Conservation (phyloP, 2,113 vertebrate genomes). For the Prietella phreatophila region DNA sequence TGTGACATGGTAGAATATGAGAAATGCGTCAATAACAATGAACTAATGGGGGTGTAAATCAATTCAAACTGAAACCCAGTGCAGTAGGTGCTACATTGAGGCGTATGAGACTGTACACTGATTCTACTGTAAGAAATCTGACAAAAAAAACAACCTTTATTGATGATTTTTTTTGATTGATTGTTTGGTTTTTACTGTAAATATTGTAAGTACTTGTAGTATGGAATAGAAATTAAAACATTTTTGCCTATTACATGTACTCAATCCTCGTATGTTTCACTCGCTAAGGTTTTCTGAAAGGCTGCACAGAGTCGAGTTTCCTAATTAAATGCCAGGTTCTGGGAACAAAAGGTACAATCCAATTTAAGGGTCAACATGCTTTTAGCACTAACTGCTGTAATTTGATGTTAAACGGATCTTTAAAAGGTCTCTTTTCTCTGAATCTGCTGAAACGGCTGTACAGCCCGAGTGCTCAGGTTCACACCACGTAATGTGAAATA, state of each 20-base stretch:
- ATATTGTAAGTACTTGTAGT: slow-evolving; percentile 63
- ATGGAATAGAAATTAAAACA: slow-evolving; percentile 61
- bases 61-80: slow-evolving; percentile 32
- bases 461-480: neutral
- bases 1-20: neutral
- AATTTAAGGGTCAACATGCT: neutral
- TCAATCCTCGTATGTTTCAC: neutral
- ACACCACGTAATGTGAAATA: neutral
- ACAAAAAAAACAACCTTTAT: neutral
- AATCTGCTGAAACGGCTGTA: neutral
- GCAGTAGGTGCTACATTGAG: slow-evolving; percentile 59
- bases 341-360: neutral
- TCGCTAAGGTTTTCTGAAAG: neutral
- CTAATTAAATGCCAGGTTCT: neutral
- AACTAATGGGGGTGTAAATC: neutral
- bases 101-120: slow-evolving; percentile 54
- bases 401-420: neutral
- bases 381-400: neutral
- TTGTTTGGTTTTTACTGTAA: slow-evolving; percentile 60
- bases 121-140: slow-evolving; percentile 53
- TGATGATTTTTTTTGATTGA: neutral
- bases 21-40: neutral
- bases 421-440: neutral
- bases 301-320: neutral
- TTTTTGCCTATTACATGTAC: slow-evolving; percentile 48